Percentiles rank a stretch among this genome's conserved stretches.
Conservation (phyloP, 2,797 vertebrate species). For the Oryzias sinensis region DNA sequence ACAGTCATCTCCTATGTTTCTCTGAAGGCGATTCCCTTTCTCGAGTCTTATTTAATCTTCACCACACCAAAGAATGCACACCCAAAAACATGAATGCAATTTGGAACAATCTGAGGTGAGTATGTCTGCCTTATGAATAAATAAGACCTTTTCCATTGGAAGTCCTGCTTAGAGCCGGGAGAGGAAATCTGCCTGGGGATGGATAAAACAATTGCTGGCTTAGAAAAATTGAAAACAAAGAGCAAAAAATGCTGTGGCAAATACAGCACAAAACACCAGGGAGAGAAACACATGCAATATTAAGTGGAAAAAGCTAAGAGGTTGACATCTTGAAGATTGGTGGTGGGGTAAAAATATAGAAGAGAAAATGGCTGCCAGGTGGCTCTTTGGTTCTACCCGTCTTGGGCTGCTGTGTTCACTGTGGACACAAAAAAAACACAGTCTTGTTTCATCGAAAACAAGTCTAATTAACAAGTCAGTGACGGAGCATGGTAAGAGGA, state of each 20-base stretch:
- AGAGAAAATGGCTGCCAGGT: conserved; percentile 38
- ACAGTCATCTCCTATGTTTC: conserved; percentile 38
- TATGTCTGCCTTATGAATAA: conserved; percentile 69
- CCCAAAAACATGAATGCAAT: conserved; percentile 66
- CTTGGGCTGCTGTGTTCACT: conserved; percentile 4
- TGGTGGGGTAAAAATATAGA: neutral
- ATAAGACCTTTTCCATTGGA: conserved; percentile 47
- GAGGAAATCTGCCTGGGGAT: conserved; percentile 50
- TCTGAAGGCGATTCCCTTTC: conserved; percentile 46
- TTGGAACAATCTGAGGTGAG: conserved; percentile 70
- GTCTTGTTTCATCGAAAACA: conserved; percentile 5
- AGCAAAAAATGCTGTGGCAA: conserved; percentile 19
- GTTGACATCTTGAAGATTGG: conserved; percentile 53
- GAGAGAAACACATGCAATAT: conserved; percentile 50
- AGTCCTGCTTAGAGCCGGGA: conserved; percentile 38
- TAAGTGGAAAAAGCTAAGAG: conserved; percentile 46
- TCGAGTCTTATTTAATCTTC: conserved; percentile 72
- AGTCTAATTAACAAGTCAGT: conserved; percentile 38
- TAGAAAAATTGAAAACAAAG: conserved; percentile 51
- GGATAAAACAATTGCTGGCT: conserved; percentile 58
- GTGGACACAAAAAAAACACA: conserved; percentile 4
- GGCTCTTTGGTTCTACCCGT: conserved; percentile 16
- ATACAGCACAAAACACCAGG: conserved; percentile 32
- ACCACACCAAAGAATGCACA: conserved; percentile 39
- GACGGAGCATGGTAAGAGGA: conserved; percentile 24